phyloP scores from a whole-genome alignment of 2,797 vertebrate species.

The Dallia pectoralis region DNA sequence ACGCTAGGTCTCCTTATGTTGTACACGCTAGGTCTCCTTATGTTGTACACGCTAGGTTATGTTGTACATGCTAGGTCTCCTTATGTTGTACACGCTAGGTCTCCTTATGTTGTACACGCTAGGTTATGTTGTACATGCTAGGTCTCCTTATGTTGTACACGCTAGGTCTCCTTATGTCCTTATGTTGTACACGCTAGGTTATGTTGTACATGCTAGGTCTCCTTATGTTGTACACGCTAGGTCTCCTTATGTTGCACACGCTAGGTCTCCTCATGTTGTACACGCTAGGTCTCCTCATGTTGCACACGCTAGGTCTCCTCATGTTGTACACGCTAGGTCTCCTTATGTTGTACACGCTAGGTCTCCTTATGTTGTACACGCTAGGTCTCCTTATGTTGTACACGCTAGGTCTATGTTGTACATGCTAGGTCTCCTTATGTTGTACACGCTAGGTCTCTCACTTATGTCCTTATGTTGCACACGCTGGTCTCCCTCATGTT shows the following conservation, averaged over 20 bases:
- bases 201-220: too few relatives aligned
- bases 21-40: not conserved
- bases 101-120: not conserved
- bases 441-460: not conserved
- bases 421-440: not conserved
- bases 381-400: not conserved
- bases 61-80: too few relatives aligned
- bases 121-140: too few relatives aligned
- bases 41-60: not conserved
- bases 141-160: not conserved
- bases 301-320: not conserved
- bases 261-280: too few relatives aligned
- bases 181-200: not conserved
- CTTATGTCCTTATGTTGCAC: not conserved
- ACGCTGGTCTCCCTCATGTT: not conserved
- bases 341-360: not conserved
- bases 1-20: not conserved
- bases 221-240: not conserved
- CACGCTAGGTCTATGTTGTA: too few relatives aligned
- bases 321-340: not conserved
- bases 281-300: not conserved
- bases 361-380: not conserved
- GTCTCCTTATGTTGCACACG: not conserved
- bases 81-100: not conserved
- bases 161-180: not conserved